These are phyloP conservation scores for Clitarchus hookeri DNA, from an alignment of 2,888 invertebrate genomes.

Conservation along the genomic window DNA sequence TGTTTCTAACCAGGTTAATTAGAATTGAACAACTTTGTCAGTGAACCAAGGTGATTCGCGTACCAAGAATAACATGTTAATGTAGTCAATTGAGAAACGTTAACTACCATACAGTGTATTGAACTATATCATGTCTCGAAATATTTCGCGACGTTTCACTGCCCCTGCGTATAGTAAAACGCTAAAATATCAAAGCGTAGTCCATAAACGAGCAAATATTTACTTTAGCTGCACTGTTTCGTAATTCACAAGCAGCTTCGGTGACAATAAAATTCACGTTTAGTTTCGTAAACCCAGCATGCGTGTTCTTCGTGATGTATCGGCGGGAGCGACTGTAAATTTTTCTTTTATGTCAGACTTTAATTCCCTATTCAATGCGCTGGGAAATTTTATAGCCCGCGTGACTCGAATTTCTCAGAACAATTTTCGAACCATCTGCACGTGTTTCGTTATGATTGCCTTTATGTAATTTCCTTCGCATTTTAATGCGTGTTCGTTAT, in stretches of 20 bases:
- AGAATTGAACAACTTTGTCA: too few relatives aligned
- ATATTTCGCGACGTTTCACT: too few relatives aligned
- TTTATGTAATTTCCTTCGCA: neutral
- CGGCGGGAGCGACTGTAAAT: conserved; percentile 4
- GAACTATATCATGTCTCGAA: too few relatives aligned
- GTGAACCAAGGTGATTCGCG: too few relatives aligned
- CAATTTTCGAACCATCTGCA: conserved; percentile 6
- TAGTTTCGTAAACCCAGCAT: neutral
- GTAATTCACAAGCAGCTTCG: neutral
- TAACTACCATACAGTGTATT: too few relatives aligned
- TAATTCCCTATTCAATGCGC: conserved; percentile 10
- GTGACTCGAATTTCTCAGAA: neutral
- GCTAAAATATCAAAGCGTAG: too few relatives aligned
- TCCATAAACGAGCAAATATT: neutral
- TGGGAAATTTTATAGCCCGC: neutral
- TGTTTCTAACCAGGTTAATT: too few relatives aligned
- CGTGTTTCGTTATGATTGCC: neutral
- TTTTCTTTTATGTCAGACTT: conserved; percentile 6
- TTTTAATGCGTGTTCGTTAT: neutral
- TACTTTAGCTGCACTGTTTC: neutral
- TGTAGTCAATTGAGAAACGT: too few relatives aligned
- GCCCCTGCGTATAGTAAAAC: too few relatives aligned
- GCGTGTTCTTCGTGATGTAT: conserved; percentile 6
- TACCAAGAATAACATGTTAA: too few relatives aligned
- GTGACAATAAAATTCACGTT: neutral